These are phyloP conservation scores for Holothuria scabra DNA, from an alignment of 53 echinoderm and acorn worm species.

Conservation along the genomic window DNA sequence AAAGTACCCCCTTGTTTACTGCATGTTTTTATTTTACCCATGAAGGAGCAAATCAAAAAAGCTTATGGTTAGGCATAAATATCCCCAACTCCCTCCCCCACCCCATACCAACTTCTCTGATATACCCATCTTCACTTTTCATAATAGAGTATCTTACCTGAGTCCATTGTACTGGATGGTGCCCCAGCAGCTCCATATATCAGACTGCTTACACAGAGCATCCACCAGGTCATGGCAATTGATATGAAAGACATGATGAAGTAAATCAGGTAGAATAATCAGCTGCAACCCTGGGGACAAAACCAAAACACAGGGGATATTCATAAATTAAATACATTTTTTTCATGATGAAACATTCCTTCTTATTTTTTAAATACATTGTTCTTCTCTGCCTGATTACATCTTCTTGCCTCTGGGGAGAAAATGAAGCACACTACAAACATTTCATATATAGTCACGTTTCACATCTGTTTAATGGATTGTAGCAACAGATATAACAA, in stretches of 20 bases:
- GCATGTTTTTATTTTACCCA: background rate
- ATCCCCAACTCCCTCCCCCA: background rate
- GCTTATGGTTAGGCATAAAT: background rate
- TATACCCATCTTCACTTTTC: background rate
- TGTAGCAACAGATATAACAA: too few species aligned
- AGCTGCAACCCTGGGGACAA: background rate
- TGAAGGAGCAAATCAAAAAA: background rate
- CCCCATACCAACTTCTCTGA: background rate
- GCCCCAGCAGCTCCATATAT: background rate
- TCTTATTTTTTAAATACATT: too few species aligned
- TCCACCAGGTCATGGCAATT: background rate
- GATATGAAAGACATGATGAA: background rate
- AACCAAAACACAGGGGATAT: background rate
- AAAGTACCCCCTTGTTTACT: background rate
- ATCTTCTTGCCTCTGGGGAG: too few species aligned
- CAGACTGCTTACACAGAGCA: background rate
- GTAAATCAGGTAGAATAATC: background rate
- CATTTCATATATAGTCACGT: too few species aligned
- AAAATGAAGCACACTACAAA: too few species aligned
- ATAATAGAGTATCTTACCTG: background rate
- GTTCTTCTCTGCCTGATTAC: too few species aligned
- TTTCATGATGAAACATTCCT: too few species aligned
- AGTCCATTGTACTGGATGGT: conserved; percentile 14
- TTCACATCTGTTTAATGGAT: too few species aligned
- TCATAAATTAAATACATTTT: too few species aligned